Base-by-base conservation (phyloP, 2,113 vertebrate genomes). In the Tonatia bakeri region DNA sequence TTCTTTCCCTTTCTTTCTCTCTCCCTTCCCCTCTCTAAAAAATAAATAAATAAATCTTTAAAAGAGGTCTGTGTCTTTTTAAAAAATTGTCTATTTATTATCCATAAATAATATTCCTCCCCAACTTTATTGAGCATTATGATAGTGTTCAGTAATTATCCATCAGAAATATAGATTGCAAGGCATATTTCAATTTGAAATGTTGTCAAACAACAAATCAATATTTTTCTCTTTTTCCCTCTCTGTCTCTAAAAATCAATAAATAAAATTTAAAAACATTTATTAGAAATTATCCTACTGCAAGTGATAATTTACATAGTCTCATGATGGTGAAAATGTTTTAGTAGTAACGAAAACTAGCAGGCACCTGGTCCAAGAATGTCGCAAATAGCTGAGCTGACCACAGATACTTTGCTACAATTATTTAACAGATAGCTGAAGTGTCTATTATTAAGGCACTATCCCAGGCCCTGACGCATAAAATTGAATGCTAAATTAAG, bases 171-270 rank as follows among this genome's bases (percentile, higher is more conserved):
- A 38, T 80, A 83, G 80, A 91, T 65, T 65, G 19, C 56, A 94
- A 96, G 15, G 24, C 43, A 56, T 93, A 79, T 92, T 95, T 97
- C 33, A 75, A 22, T 79, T 81, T 82, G 20, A 87, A 91, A 93
- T 77, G 45, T 59, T 65, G 36, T 95, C 43, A 73, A 47, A 70
- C 61, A 64, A 64, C 28, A 64, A 64, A 64, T 64, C 10, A 0
- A 64, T 64, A 6, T 64, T 31, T 64, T 12, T 61, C 26, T 59
- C n/a, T n/a, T n/a, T n/a, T 24, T 61, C 26, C 28, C 28, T 64
- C 61, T 14, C 61, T 64, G 61, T 31, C 61, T 64, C 61, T 64
- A 64, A 31, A 64, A 64, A 64, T 64, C 28, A 64, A 64, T 64
- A 64, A 31, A 31, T 64, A 64, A 64, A 64, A 31, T 12, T 61